Evolutionary conservation across 1,140 invertebrate genomes (phyloP), one percentile per base, ranked within the genome.

Genomic region (Ostrea denselamellosa): DNA sequence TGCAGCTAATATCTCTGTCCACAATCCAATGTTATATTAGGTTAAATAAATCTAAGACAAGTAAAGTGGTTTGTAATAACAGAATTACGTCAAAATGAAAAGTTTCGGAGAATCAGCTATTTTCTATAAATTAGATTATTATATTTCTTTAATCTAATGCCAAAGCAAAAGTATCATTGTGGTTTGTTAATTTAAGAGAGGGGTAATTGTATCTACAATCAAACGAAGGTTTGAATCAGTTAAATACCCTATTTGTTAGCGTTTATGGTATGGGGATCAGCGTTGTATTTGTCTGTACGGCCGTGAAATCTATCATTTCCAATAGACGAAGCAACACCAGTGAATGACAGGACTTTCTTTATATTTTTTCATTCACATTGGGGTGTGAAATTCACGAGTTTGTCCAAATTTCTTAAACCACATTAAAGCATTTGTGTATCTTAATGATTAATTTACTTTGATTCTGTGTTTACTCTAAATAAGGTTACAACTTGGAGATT

Each of bases 361-460:
- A 22, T 34, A 9, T 12, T 12, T 44, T 77, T 77, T 77, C 68
- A 77, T 77, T 77, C 68, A 77, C 68, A 77, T 12, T 5, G 25
- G 14, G 28, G 68, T 77, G 68, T 25, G 68, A 77, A 77, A 77
- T 77, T 77, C 68, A 28, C 28, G 28, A 77, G 68, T 22, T 34
- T 77, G 68, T 77, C 25, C 68, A 25, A 34, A 77, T 77, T 22
- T 77, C 22, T 77, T 62, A 28, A 77, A 77, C 68, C 68, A 77
- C 68, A 77, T 77, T 77, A 77, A 77, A 34, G 68, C 14, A 17
- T 77, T 77, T 77, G 68, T 77, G 25, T 77, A 77, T 77, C 68
- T 77, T 77, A 77, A 77, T 77, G 68, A 77, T 77, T 77, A 77
- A 77, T 77, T 77, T 77, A 77, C 68, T 77, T 77, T 77, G 68